Evolutionary conservation across 2,797 vertebrate genomes (phyloP).

Genomic region (Sebastes wilsoni): DNA sequence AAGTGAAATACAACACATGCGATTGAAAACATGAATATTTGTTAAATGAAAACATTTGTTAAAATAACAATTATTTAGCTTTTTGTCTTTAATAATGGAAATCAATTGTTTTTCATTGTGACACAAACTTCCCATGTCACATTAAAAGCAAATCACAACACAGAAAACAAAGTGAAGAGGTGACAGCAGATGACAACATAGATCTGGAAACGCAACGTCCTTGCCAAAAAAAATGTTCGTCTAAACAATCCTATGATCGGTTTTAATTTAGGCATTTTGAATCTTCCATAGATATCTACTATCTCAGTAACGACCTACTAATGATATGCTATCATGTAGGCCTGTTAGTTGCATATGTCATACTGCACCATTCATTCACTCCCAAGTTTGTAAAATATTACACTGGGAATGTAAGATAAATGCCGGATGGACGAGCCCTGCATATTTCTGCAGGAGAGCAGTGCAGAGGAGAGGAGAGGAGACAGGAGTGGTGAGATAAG

Average conservation of each 20-base stretch:
- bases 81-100: background rate
- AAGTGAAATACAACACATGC: background rate
- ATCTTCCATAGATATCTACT: background rate
- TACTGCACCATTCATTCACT: background rate
- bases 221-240: background rate
- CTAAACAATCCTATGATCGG: background rate
- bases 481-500: slow-evolving; percentile 26
- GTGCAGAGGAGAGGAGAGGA: slow-evolving; percentile 3
- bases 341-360: background rate
- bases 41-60: background rate
- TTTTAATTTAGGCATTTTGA: background rate
- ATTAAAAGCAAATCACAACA: background rate
- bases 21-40: background rate
- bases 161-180: background rate
- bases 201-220: background rate
- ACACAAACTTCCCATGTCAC: background rate
- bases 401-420: background rate
- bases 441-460: slow-evolving; percentile 18
- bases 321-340: background rate
- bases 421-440: background rate
- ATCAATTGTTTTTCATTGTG: background rate
- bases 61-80: background rate
- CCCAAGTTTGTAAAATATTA: background rate
- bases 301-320: background rate
- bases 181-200: background rate